Evolutionary conservation across 2,113 vertebrate genomes (phyloP).

Genomic region (Terrapene triunguis): DNA sequence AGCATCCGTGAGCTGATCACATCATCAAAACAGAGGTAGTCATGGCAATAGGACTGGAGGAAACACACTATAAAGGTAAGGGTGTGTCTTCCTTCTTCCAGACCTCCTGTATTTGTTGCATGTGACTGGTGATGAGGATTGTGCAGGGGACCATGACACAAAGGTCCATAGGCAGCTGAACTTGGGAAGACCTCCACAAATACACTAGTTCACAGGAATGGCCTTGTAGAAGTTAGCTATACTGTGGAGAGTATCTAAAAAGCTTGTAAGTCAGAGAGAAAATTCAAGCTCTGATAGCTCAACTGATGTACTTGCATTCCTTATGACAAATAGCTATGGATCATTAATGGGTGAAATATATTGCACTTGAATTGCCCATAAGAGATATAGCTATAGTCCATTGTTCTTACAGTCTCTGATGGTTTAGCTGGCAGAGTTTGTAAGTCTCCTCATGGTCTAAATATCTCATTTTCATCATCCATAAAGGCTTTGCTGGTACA

Average conservation of each 20-base stretch:
- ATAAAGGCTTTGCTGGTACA: constrained; percentile 22
- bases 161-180: not conserved
- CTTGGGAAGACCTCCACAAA: not conserved
- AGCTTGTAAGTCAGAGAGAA: not conserved
- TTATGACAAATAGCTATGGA: not conserved
- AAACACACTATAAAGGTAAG: constrained; percentile 26
- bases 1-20: constrained; percentile 11
- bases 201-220: not conserved
- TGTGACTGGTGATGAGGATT: not conserved
- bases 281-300: not conserved
- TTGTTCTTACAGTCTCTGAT: not conserved
- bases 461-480: not conserved
- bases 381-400: not conserved
- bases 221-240: not conserved
- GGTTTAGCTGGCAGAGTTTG: not conserved
- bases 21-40: constrained; percentile 33
- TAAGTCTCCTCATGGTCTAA: not conserved
- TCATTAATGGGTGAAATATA: not conserved
- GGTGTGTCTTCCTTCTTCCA: constrained; percentile 13
- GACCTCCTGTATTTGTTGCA: constrained; percentile 1
- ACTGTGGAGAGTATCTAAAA: not conserved
- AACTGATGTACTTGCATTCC: not conserved
- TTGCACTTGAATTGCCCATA: not conserved
- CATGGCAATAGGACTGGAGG: not conserved
- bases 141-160: not conserved